These are phyloP conservation scores for Olivierus martensii DNA, from an alignment of 1,140 invertebrate species.

Conservation along the genomic window DNA sequence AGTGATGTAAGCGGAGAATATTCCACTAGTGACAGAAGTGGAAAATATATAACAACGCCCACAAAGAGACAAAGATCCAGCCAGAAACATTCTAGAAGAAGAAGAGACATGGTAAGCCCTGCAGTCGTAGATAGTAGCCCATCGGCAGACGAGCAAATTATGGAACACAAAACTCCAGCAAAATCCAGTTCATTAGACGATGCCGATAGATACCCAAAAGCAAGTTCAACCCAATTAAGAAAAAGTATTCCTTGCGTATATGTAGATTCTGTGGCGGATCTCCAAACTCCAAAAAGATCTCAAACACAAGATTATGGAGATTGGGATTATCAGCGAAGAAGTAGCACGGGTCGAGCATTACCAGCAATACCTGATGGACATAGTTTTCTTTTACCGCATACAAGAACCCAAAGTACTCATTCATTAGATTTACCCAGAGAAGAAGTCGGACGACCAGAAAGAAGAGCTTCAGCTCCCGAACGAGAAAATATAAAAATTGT, in stretches of 20 bases:
- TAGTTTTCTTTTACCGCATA: not conserved
- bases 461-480: constrained; percentile 44
- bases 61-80: not conserved
- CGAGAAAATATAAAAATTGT: constrained; percentile 84
- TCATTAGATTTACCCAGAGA: constrained; percentile 17
- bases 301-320: not conserved
- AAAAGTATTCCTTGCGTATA: constrained; percentile 15
- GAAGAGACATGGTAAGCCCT: not conserved
- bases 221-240: not conserved
- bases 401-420: constrained; percentile 3
- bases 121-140: constrained; percentile 8
- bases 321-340: constrained; percentile 10
- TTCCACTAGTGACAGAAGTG: not conserved
- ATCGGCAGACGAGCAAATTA: constrained; percentile 4
- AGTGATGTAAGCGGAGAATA: constrained; percentile 18
- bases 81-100: not conserved
- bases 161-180: not conserved
- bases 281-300: not conserved
- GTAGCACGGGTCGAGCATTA: constrained; percentile 14
- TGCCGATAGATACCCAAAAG: too few species aligned
- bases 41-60: too few species aligned
- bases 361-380: constrained; percentile 15
- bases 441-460: constrained; percentile 4
- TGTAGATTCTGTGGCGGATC: not conserved
- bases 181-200: not conserved